Evolutionary conservation across 2,113 vertebrate species (phyloP).

Genomic region (Pan troglodytes): NHGRI_mPanTro3-v2.1_pri NC_072398.2:177280501-177281000

Average conservation of each 20-base stretch:
- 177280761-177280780: neutral
- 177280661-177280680: neutral
- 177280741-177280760: neutral
- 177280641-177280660: neutral
- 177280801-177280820: neutral
- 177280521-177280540: neutral
- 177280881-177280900: neutral
- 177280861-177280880: neutral
- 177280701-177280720: rapidly evolving
- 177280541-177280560: neutral
- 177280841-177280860: rapidly evolving
- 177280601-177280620: neutral
- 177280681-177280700: neutral
- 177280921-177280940: rapidly evolving
- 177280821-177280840: neutral
- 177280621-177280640: neutral
- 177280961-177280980: neutral
- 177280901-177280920: neutral
- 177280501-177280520: neutral
- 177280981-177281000: too few species aligned
- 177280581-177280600: neutral
- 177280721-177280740: neutral
- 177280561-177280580: neutral
- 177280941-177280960: too few species aligned
- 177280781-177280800: neutral